Conservation (phyloP, 1,140 invertebrate genomes). For the Bombus picipes region DNA sequence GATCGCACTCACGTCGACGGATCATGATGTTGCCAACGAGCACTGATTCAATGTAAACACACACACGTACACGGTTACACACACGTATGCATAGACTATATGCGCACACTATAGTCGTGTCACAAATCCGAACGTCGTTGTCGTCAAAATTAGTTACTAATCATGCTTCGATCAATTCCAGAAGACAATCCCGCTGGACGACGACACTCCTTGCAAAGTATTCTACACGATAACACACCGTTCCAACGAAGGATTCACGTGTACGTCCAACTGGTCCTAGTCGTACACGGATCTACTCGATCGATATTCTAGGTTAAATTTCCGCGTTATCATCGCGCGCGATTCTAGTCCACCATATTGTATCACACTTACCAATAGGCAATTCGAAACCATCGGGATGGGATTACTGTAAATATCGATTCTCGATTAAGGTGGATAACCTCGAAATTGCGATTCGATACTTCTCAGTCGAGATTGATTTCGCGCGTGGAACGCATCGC, state of each 20-base stretch:
- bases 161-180: conserved; percentile 16
- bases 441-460: not conserved
- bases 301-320: not conserved
- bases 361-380: conserved; percentile 11
- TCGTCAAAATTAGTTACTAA: conserved; percentile 31
- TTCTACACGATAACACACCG: not conserved
- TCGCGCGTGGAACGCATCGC: conserved; percentile 5
- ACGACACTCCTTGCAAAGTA: conserved; percentile 14
- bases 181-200: not conserved
- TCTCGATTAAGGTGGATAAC: not conserved
- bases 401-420: conserved; percentile 10
- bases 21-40: conserved; percentile 67
- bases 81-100: conserved; percentile 37
- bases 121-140: not conserved
- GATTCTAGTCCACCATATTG: conserved; percentile 18
- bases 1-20: conserved; percentile 64
- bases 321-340: not conserved
- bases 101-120: conserved; percentile 8
- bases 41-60: conserved; percentile 69
- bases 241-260: not conserved
- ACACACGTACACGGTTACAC: conserved; percentile 56
- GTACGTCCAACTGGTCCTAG: not conserved
- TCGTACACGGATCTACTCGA: conserved; percentile 3
- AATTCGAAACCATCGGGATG: not conserved
- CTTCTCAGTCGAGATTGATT: conserved; percentile 4